Evolutionary conservation across 2,888 invertebrate genomes (phyloP), one percentile per base, ranked within the genome.

Genomic region (Drosophila falleni): DNA sequence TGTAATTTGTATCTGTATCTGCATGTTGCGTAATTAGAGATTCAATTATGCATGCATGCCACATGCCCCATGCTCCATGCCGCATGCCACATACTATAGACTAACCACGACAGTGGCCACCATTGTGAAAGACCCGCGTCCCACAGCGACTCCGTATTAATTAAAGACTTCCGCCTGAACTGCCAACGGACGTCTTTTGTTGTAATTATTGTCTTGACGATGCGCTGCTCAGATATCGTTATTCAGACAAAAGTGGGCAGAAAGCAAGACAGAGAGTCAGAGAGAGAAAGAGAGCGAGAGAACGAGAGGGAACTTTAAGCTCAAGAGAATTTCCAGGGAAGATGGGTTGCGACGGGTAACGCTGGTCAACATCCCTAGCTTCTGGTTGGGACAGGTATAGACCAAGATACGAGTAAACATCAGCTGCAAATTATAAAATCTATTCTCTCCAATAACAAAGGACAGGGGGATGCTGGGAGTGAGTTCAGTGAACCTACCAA

Each of bases 91-190:
- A 33, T 50, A 6, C 49, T 33, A 33, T 16, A 10, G 16, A 9
- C 54, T 41, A 39, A 5, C 23, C 37, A 51, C 9, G 37, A 35
- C 35, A 51, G 23, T 39, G 39, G 41, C 54, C 31, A 42, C 33
- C 55, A 74, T 74, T 78, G 64, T 70, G 46, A 56, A 63, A 69
- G 47, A 71, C 51, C 51, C 54, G 42, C 55, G 55, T 47, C 61
- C 71, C 68, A 63, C 16, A 56, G 37, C 62, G 54, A 54, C 46
- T 50, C 31, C 64, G 60, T 81, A 89, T 87, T 87, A 87, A 89
- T 88, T 89, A 86, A 89, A 87, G 83, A 87, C 89, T 88, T 89
- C 89, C 88, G 87, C 72, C 73, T 37, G 61, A 62, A 59, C 61
- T 55, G 61, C 62, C 68, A 67, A 62, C 73, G 72, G 63, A 71